phyloP scores from a whole-genome alignment of 2,888 invertebrate species.

The Athalia circularis region DNA sequence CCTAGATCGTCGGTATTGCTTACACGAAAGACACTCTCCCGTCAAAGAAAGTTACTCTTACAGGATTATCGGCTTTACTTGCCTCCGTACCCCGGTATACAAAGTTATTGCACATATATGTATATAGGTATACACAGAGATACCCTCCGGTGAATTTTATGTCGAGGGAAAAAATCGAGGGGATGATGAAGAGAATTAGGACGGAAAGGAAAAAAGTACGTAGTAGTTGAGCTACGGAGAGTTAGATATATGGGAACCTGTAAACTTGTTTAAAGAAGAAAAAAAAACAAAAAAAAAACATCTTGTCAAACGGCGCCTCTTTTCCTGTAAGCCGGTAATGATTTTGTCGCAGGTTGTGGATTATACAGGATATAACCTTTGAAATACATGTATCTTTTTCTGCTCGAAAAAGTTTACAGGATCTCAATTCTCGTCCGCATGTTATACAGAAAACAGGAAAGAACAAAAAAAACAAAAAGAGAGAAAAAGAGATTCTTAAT shows the following conservation, averaged over 20 bases:
- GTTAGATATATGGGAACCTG: conserved; percentile 25
- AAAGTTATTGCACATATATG: too few relatives aligned
- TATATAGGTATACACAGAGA: too few relatives aligned
- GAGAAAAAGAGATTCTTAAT: background rate
- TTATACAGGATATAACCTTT: conserved; percentile 51
- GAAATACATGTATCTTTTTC: background rate
- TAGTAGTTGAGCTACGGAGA: background rate
- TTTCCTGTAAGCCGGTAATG: conserved; percentile 57
- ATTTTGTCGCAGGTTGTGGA: conserved; percentile 56
- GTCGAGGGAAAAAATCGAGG: background rate
- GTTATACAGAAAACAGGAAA: background rate
- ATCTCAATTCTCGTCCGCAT: too few relatives aligned
- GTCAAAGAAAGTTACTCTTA: conserved; percentile 35
- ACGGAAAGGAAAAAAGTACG: background rate
- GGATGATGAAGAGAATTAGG: background rate
- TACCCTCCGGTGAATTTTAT: background rate
- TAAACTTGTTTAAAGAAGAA: background rate
- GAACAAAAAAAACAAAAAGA: background rate
- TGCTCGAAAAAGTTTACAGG: background rate
- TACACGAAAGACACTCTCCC: conserved; percentile 16
- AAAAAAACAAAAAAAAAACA: conserved; percentile 14
- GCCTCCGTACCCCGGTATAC: background rate
- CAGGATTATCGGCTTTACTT: conserved; percentile 23
- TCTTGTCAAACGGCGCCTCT: conserved; percentile 44
- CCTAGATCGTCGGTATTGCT: background rate